Evolutionary conservation across 2,888 invertebrate species (phyloP), one percentile per base, ranked within the genome.

Genomic region (Gonocerus acuteangulatus): DNA sequence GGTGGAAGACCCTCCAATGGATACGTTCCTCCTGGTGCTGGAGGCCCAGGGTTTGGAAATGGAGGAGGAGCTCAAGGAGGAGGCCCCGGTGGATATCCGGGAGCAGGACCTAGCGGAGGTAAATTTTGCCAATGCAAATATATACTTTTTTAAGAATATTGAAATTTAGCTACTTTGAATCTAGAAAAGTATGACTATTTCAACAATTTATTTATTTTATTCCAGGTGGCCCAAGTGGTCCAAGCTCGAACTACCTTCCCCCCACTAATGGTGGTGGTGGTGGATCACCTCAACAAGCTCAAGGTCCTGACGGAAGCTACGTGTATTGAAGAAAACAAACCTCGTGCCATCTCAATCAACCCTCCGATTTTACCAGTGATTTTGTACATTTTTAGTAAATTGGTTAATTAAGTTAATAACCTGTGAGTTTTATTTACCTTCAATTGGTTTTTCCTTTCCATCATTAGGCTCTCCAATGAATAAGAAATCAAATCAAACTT

Each of bases 281-380:
- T n/a, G 39, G 39, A 39, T 3, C 39, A n/a, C 39, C 39, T 1
- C 54, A 54, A 42, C 54, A 54, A 39, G 36, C 54, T n/a, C 54
- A 54, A 54, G 54, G 54, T 21, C 54, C 54, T 7, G 54, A 54
- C 54, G 54, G 54, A 19, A 54, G 54, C 54, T 54, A 54, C 23
- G 54, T 54, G 21, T 54, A 54, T 22, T 54, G 39, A 54, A 39
- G 42, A 54, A 16, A 32, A 54, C 42, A 19, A 39, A 39, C 13
- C 54, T 39, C 21, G 54, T 54, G 54, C 54, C 54, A 54, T 54
- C 23, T 42, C 54, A 54, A 54, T 22, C 39, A 39, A 39, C 39
- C 54, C 39, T 39, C 42, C 54, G 54, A 54, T 39, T 21, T 39
- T 42, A n/a, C 39, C 39, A 39, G 15, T 39, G 39, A 39, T 42